These are phyloP conservation scores for Miniopterus natalensis DNA, from an alignment of 2,113 vertebrate species.

Conservation along the genomic window DNA sequence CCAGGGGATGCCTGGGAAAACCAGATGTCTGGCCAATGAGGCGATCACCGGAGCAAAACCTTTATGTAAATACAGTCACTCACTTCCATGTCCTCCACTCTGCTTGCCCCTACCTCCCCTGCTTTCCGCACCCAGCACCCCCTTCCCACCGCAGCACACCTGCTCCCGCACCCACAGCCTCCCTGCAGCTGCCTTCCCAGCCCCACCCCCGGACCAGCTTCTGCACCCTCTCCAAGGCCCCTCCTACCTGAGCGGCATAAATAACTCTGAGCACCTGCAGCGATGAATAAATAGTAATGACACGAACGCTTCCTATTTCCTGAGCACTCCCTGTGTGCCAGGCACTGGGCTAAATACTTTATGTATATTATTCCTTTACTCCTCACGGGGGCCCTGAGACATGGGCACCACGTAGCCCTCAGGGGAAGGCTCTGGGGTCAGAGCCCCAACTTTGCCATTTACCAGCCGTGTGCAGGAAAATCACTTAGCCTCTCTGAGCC, in stretches of 20 bases:
- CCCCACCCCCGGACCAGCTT: not conserved
- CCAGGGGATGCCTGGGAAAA: slow-evolving; percentile 62
- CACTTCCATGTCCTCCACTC: slow-evolving; percentile 41
- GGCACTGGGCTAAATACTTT: not conserved
- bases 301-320: not conserved
- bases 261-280: slow-evolving; percentile 37
- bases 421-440: not conserved
- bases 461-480: slow-evolving; percentile 1
- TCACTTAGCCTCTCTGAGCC: not conserved
- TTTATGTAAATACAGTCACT: slow-evolving; percentile 72
- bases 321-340: not conserved
- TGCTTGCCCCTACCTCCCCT: not conserved
- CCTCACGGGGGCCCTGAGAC: not conserved
- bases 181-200: not conserved
- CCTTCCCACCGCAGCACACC: not conserved
- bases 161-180: not conserved
- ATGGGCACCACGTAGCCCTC: not conserved
- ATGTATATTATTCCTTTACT: not conserved
- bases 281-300: slow-evolving; percentile 7
- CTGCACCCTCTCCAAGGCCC: not conserved
- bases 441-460: not conserved
- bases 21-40: slow-evolving; percentile 78
- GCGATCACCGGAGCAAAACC: slow-evolving; percentile 55
- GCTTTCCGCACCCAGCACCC: not conserved
- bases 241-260: slow-evolving; percentile 16